Base-by-base conservation (phyloP, 2,888 invertebrate genomes). In the Acleris cristana region DNA sequence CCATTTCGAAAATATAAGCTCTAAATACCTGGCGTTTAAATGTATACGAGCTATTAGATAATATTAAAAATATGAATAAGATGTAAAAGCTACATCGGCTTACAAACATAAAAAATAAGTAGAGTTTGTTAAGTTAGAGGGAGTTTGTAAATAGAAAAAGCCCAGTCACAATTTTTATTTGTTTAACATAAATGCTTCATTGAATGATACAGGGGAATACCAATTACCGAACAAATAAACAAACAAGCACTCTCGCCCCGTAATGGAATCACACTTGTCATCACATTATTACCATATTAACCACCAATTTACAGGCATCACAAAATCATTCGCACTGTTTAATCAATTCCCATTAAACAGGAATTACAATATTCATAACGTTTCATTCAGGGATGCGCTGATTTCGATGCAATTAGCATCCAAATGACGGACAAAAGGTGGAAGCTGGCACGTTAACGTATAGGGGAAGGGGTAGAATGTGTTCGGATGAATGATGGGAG, bases 381-480 rank as follows among this genome's bases (percentile, higher is more conserved):
- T 73, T 74, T 76, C 74, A 74, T 69, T 69, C 72, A 70, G 70
- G 67, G 69, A 67, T 54, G 64, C 71, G 73, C 80, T 86, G 84
- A 89, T 87, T 86, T 84, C 83, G 76, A 90, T 90, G 90, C 88
- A 89, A 90, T 92, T 92, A 91, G 81, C 90, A 92, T 92, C 85
- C 88, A 88, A 92, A 92, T 90, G 85, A 87, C 85, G 76, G 79
- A 89, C 89, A 89, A 90, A 89, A 90, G 88, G 88, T 88, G 85
- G 74, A 69, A 72, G 70, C 72, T 76, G 76, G 75, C 79, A 73
- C 73, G 82, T 83, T 84, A 79, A 77, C 82, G 74, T 76, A 73
- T 71, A 65, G 65, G 60, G 49, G 48, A 52, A 52, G 65, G 60
- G 65, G 21, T 56, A 52, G 19, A 54, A 48, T 44, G n/a, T 19